Evolutionary conservation across 2,888 invertebrate genomes (phyloP).

Genomic region (Drosophila stalkeri): DNA sequence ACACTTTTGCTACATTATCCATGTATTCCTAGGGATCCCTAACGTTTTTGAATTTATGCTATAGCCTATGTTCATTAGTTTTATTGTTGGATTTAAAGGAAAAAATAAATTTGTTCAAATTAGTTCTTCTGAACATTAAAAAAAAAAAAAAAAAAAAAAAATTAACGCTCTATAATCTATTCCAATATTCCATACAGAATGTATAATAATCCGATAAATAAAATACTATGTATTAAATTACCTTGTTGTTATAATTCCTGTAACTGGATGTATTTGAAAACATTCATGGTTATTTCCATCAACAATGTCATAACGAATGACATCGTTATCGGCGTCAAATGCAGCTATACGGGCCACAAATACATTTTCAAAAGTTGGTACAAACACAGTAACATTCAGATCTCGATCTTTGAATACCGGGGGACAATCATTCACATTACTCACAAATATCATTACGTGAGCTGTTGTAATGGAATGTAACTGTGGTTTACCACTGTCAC

Average conservation of each 20-base stretch:
- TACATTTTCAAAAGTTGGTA: slow-evolving; percentile 93
- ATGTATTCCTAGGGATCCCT: no score
- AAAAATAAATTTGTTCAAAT: no score
- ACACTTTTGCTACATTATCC: no score
- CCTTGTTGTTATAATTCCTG: slow-evolving; percentile 88
- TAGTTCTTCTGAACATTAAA: no score
- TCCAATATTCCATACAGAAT: no score
- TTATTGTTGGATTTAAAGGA: no score
- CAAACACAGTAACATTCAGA: slow-evolving; percentile 91
- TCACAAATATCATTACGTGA: slow-evolving; percentile 91
- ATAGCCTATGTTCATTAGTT: no score
- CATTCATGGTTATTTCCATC: slow-evolving; percentile 91
- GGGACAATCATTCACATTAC: slow-evolving; percentile 96
- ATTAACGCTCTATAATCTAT: no score
- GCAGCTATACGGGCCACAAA: slow-evolving; percentile 90
- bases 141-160: no score
- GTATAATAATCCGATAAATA: no score
- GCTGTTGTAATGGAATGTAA: slow-evolving; percentile 92
- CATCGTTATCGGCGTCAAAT: slow-evolving; percentile 90
- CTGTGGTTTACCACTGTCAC: slow-evolving; percentile 93
- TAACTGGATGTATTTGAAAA: slow-evolving; percentile 89
- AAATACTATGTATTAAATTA: slow-evolving; percentile 37
- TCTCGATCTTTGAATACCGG: slow-evolving; percentile 90
- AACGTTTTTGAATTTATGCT: no score
- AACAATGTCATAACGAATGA: slow-evolving; percentile 91